Base-by-base conservation (phyloP, 2,797 vertebrate genomes). In the Mormyrus hasselquistii region DNA sequence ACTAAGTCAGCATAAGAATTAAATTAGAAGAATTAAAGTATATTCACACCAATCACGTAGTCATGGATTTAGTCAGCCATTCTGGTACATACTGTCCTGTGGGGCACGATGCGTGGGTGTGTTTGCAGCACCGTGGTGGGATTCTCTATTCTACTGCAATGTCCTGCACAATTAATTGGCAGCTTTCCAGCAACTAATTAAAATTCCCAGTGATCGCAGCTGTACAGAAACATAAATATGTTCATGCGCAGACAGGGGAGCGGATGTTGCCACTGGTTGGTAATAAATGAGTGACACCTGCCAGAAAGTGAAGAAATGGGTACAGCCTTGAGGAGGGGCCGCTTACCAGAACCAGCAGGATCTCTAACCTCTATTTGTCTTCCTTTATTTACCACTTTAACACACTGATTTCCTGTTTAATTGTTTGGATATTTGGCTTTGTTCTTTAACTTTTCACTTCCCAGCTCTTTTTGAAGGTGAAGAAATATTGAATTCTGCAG, bases 351-450 rank as follows among this genome's bases (percentile, higher is more conserved):
- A n/a, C 89, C 93, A 89, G 89, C 34, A 34, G 90, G 89, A 92
- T 93, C 92, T 94, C 91, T 85, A 92, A 88, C 94, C 94, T 95
- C 93, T 92, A 44, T 22, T 47, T 95, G 92, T 93, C 91, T 95
- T 95, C 95, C 95, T 95, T 92, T 19, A 44, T 50, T 65, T 73
- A 29, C 65, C 87, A 52, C n/a, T 91, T 91, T 94, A 93, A 53
- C 92, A 93, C 95, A 95, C 96, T 96, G 14, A 10, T 82, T 82
- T 82, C 41, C 19, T 82, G 76, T 82, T 82, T 7, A 44, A 38
- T 44, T 79, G 95, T 96, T 96, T 95, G 96, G 93, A 47, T 90
- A 90, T 49, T 91, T 84, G 22, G 88, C 90, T 92, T 95, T 95
- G 93, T 92, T 92, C 92, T 94, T 94, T 85, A 87, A 91, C 92